A percentile compares a stretch with the other conserved stretches of the same genome.
These are phyloP conservation scores for Melanotaenia nigrans DNA, from an alignment of 2,797 vertebrate species.

Conservation along the genomic window DNA sequence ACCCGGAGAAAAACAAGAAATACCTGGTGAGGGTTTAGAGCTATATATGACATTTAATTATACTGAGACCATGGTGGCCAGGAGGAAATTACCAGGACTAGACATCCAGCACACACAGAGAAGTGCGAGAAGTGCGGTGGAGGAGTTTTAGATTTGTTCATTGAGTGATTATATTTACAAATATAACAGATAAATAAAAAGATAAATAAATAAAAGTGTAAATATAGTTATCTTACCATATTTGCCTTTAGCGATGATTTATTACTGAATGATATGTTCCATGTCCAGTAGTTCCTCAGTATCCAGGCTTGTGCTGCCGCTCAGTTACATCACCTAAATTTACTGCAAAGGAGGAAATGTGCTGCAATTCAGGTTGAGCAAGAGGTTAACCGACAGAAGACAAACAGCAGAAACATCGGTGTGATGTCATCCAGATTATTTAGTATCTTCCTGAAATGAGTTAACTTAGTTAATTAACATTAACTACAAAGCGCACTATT, in stretches of 20 bases:
- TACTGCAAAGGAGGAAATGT: conserved; percentile 68
- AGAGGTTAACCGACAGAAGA: conserved; percentile 12
- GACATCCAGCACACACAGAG: neutral
- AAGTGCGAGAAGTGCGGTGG: neutral
- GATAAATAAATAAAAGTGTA: neutral
- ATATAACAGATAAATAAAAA: neutral
- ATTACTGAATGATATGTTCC: conserved; percentile 32
- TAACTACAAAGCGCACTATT: neutral
- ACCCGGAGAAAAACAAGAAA: neutral
- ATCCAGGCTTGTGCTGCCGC: conserved; percentile 29
- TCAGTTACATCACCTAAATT: conserved; percentile 29
- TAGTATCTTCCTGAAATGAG: conserved; percentile 15
- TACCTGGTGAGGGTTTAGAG: neutral
- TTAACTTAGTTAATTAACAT: neutral
- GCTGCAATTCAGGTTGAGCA: conserved; percentile 19
- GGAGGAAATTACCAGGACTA: conserved; percentile 20
- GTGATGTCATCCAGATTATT: neutral
- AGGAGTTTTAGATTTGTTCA: neutral
- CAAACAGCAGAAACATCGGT: conserved; percentile 2
- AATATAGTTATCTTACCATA: conserved; percentile 67
- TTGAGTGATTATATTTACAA: neutral
- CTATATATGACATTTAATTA: conserved; percentile 1
- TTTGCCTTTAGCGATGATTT: conserved; percentile 38
- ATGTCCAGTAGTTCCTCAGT: conserved; percentile 51
- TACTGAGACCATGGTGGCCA: neutral